Base-by-base conservation (phyloP, 2,797 vertebrate species). In the Oreonectes daqikongensis region DNA sequence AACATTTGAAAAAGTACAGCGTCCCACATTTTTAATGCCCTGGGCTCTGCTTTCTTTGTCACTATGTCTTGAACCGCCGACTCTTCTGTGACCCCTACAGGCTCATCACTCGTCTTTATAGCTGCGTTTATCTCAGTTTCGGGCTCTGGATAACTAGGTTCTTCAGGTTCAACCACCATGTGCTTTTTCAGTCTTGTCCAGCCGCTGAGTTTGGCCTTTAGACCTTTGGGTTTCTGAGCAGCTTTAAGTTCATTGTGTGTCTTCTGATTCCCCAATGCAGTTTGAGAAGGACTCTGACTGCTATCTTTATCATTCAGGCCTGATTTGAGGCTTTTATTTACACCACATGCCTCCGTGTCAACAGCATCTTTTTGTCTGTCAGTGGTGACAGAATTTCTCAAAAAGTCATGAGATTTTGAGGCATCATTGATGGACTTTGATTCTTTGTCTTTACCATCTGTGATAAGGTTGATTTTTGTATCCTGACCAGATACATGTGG, bases 141-240 rank as follows among this genome's bases (percentile, higher is more conserved):
- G 0, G 35, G 38, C 40, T 88, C 85, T 8, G 87, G 93, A 85
- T 91, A 91, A 1, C 0, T 72, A 2, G 90, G 87, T 70, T 88
- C 90, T 1, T 94, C 93, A 0, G 90, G 83, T 53, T 95, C 93
- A 40, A 95, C 93, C 0, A 95, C 85, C 90, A 99, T 91, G 82
- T 96, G 97, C 74, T 96, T 96, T 85, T 90, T 96, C 53, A 99
- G 94, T 50, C 94, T 91, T 1, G 85, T 89, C 97, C 97, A 99
- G 26, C 95, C 96, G 0, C 95, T 92, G 59, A 91, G 77, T 70
- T 83, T 89, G 0, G 83, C 85, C 85, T 86, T 92, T 0, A 94
- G 86, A 1, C 90, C 88, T 81, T 93, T 93, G 0, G 75, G 82
- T 83, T 91, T 93, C 46, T 83, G 57, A 32, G 46, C 18, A 44